Conservation (phyloP, 1,140 invertebrate genomes). For the Phthorimaea operculella region DNA sequence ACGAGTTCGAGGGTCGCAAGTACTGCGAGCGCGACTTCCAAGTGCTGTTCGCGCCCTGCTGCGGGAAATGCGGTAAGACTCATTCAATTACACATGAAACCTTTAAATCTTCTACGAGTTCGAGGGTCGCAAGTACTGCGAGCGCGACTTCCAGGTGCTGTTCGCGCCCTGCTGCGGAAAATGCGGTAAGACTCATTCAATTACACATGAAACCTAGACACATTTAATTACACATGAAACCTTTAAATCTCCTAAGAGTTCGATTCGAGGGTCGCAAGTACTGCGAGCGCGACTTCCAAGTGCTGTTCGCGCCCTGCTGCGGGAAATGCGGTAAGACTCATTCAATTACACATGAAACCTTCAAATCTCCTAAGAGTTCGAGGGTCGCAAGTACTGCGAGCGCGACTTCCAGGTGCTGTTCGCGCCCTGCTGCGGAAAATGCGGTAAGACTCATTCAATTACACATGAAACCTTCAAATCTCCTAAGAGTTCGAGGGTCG, state of each 20-base stretch:
- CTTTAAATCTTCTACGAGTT: conserved; percentile 94
- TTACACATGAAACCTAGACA: too few relatives aligned
- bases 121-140: conserved; percentile 98
- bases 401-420: conserved; percentile 99
- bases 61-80: conserved; percentile 91
- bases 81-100: too few relatives aligned
- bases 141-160: conserved; percentile 98
- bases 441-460: conserved; percentile 76
- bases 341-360: too few relatives aligned
- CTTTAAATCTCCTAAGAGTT: conserved; percentile 94
- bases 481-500: conserved; percentile 99
- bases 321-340: conserved; percentile 88
- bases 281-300: conserved; percentile 99
- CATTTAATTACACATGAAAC: too few relatives aligned
- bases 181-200: conserved; percentile 81
- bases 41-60: conserved; percentile 97
- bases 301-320: conserved; percentile 98
- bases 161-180: conserved; percentile 98
- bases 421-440: conserved; percentile 98
- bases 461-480: too few relatives aligned
- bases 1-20: conserved; percentile 98
- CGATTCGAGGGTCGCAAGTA: conserved; percentile 93
- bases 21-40: conserved; percentile 99
- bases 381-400: conserved; percentile 99
- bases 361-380: conserved; percentile 99